These are phyloP conservation scores for Xyrichtys novacula DNA, from an alignment of 2,797 vertebrate species.

Conservation along the genomic window DNA sequence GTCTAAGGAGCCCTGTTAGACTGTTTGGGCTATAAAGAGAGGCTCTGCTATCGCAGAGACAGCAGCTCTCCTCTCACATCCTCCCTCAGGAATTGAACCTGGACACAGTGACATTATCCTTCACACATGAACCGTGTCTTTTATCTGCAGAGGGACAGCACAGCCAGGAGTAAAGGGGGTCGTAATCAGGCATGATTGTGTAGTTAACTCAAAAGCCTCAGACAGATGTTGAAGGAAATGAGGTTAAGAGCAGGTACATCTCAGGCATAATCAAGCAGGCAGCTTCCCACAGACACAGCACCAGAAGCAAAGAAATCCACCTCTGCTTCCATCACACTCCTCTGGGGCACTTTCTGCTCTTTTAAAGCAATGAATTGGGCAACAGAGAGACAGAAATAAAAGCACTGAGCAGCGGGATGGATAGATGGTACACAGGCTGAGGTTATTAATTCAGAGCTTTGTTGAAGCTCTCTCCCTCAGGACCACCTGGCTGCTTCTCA, in stretches of 20 bases:
- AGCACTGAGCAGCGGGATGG: constrained; percentile 37
- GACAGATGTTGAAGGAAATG: constrained; percentile 68
- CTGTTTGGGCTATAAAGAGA: constrained; percentile 18
- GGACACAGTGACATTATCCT: constrained; percentile 15
- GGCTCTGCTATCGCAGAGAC: constrained; percentile 23
- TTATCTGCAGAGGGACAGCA: constrained; percentile 14
- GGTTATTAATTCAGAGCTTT: constrained; percentile 68
- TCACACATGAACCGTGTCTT: constrained; percentile 32
- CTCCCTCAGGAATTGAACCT: constrained; percentile 30
- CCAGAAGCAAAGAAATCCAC: constrained; percentile 48
- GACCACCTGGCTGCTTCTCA: constrained; percentile 50
- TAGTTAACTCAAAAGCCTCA: constrained; percentile 63
- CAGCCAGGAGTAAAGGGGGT: constrained; percentile 28
- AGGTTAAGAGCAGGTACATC: constrained; percentile 72
- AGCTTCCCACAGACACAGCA: constrained; percentile 40
- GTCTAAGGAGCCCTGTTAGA: constrained; percentile 1
- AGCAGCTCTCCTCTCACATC: constrained; percentile 12
- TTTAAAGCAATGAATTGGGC: constrained; percentile 40
- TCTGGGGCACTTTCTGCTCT: constrained; percentile 31
- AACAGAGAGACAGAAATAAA: constrained; percentile 26
- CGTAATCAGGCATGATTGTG: constrained; percentile 66
- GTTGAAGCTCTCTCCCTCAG: constrained; percentile 52
- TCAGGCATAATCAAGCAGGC: constrained; percentile 62
- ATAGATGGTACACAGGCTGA: constrained; percentile 46
- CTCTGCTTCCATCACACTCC: constrained; percentile 39